Evolutionary conservation across 2,888 invertebrate genomes (phyloP), one percentile per base, ranked within the genome.

Genomic region (Hyalella azteca): DNA sequence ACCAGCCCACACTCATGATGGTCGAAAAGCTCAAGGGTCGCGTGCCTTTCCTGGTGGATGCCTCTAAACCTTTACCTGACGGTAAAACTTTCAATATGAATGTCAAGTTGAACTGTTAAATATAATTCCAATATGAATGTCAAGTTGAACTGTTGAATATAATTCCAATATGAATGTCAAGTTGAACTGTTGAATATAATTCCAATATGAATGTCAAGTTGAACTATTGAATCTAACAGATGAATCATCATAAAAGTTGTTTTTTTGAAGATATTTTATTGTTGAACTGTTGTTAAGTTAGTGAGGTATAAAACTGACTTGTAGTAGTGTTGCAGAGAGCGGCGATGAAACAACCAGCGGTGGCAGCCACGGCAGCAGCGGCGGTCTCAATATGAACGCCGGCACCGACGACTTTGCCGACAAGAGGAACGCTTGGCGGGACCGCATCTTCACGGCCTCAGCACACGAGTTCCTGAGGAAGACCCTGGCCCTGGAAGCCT

Each of bases 1-100:
- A 81, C 41, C 79, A 79, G 9, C 76, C 84, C 59, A 82, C 82
- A 1, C 79, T 84, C 39, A 79, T 84, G 81, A 76, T 84, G 22
- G 60, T 84, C 32, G 84, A 84, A 40, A 84, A 84, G 50, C 76
- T 84, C 29, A 80, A 84, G 48, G 82, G 82, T 22, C 49, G 79
- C 2, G 79, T 81, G n/a, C 84, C 84, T 7, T 84, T 49, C 75
- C 78, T 84, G 19, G 77, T 77, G 26, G 84, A 84, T 48, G 79
- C 81, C 36, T 79, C 81, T 22, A 82, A 75, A 26, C 36, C 36
- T 2, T 36, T 36, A 36, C 32, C 15, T 13, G 66, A 66, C 32
- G 66, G 66, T 36, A 19, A 66, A 36, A 0, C n/a, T n/a, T n/a
- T n/a, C n/a, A n/a, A n/a, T n/a, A n/a, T n/a, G n/a, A n/a, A n/a